Base-by-base conservation (phyloP, 2,113 vertebrate species). In the Xenopus borealis region DNA sequence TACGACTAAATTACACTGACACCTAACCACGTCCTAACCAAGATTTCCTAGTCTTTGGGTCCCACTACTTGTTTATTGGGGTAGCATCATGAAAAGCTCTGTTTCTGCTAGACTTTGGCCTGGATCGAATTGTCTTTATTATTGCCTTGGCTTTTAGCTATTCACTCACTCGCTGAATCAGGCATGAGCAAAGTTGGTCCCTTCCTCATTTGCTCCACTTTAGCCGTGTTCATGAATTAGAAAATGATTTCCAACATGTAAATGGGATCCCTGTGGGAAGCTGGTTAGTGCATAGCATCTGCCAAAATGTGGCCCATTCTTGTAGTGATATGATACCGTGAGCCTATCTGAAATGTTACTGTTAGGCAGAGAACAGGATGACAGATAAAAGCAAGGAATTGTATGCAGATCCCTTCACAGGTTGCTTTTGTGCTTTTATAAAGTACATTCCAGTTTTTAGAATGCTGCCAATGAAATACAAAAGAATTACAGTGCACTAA, bases 251-350 rank as follows among this genome's bases (percentile, higher is more conserved):
- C 23, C 46, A 52, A 33, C 14, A 10, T 65, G 71, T 33, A 57
- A 75, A 67, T 40, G 50, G 50, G 72, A 75, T 75, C 72, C 27
- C 66, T 75, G 72, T 75, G 72, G 72, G 72, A 75, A 75, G 57
- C 23, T 9, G 66, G 57, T 53, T 19, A 62, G 17, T 59, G 61
- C 58, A 44, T 50, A 23, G 57, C 46, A 19, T 75, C 72, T 75
- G 53, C 44, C 72, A 62, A 45, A 40, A 47, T 47, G 19, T 23
- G 72, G 23, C 53, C 62, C 55, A 40, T n/a, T 63, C 17, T 72
- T 20, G n/a, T n/a, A 16, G 52, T 73, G 50, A 73, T 45, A 44
- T 19, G 65, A 62, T 65, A 75, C 57, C 58, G 10, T 33, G 20
- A 33, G 53, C 44, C 67, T 55, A 19, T 62, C 66, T 75, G 33